These are phyloP conservation scores for Drosophila baimaii DNA, from an alignment of 1,140 invertebrate species.

Conservation along the genomic window DNA sequence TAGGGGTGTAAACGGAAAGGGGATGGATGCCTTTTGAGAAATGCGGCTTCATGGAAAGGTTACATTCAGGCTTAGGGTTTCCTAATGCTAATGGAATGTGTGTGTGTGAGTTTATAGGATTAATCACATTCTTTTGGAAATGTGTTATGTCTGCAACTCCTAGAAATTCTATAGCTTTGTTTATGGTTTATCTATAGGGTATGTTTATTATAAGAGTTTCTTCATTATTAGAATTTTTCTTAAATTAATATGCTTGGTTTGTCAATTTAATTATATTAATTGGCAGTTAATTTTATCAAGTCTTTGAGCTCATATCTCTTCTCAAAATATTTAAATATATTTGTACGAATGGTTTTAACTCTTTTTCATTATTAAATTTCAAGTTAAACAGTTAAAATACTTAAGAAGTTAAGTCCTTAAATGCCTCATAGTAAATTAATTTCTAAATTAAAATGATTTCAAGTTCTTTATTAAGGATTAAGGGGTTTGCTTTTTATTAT, in stretches of 20 bases:
- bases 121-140: neutral
- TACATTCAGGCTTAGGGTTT: slow-evolving; percentile 4
- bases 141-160: neutral
- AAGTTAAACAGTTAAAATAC: neutral
- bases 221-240: neutral
- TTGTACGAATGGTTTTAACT: too few relatives aligned
- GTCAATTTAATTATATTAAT: too few relatives aligned
- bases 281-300: neutral
- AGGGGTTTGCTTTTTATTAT: too few relatives aligned
- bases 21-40: slow-evolving; percentile 2
- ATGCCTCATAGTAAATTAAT: too few relatives aligned
- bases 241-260: neutral
- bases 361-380: neutral
- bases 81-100: neutral
- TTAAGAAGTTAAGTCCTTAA: neutral
- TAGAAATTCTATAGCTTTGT: neutral
- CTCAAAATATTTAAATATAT: too few relatives aligned
- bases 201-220: neutral
- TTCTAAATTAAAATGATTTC: too few relatives aligned
- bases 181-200: neutral
- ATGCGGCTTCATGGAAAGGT: neutral
- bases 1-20: neutral
- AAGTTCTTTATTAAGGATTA: too few relatives aligned
- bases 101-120: neutral
- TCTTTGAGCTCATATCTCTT: neutral